A percentile compares a stretch with the other conserved stretches of the same genome.
phyloP scores from a whole-genome alignment of 2,888 invertebrate genomes.

The Xestoiulus laeticollis region DNA sequence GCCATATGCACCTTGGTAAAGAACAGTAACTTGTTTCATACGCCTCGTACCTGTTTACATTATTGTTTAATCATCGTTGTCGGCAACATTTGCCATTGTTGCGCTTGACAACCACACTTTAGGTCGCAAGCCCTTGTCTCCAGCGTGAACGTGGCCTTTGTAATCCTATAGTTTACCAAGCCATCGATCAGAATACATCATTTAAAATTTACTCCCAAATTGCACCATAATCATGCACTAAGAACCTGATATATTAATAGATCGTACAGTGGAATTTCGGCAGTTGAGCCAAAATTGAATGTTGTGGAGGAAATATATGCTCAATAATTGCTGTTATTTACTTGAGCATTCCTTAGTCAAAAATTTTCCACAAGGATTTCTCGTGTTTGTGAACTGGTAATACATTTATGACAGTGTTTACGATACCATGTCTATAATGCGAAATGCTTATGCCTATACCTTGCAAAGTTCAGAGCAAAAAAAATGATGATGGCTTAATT shows the following conservation, averaged over 20 bases:
- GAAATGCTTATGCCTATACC: not conserved
- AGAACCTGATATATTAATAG: no score
- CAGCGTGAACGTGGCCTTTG: not conserved
- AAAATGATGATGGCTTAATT: no score
- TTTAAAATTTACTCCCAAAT: no score
- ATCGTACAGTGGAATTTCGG: no score
- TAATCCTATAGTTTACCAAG: not conserved
- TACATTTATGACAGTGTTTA: slow-evolving; percentile 26
- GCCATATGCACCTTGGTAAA: not conserved
- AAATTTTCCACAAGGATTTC: slow-evolving; percentile 7
- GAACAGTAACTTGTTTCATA: not conserved
- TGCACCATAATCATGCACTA: no score
- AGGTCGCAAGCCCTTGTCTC: not conserved
- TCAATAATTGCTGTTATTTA: not conserved
- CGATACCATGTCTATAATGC: not conserved
- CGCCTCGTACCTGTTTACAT: not conserved
- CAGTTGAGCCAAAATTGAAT: no score
- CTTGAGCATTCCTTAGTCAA: not conserved
- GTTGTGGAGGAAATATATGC: no score
- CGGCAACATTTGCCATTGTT: not conserved
- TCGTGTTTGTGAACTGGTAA: not conserved
- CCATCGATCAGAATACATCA: not conserved
- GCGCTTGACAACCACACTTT: not conserved
- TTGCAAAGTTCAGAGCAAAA: not conserved
- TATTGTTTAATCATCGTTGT: not conserved